Evolutionary conservation across 2,888 invertebrate species (phyloP), one percentile per base, ranked within the genome.

Genomic region (Apamea monoglypha): DNA sequence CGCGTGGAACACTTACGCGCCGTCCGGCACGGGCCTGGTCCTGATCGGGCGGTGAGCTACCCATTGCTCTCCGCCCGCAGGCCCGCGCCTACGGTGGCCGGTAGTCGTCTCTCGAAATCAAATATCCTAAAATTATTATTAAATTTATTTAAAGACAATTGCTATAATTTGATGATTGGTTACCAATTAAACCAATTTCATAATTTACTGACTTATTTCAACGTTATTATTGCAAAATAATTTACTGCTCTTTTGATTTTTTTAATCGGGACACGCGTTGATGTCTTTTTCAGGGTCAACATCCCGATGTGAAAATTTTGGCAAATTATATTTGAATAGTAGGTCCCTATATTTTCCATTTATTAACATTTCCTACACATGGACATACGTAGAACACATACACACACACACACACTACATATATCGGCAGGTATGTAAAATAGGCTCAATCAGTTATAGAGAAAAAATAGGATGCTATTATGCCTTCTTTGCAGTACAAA

Each of bases 221-320:
- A 40, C 0, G 40, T 32, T 6, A 21, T 8, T 2, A 29, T 64
- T 40, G 0, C 16, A 18, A 66, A 53, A 8, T 50, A 3, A 7
- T 21, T 32, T 47, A n/a, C 4, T 18, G 50, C 1, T 29, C 8
- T 4, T 16, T 3, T 14, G 10, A 32, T 56, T 77, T 59, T 40
- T 29, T 18, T 10, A 21, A 14, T 0, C 3, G 5, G 16, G 14
- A 36, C 16, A 80, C 76, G 81, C 81, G 80, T 80, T 81, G 81
- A 81, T 81, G 75, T 80, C 75, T 80, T 80, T 75, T 80, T 18
- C 75, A 81, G 59, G 61, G 40, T 67, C 29, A 74, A 59, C 0
- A 25, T 18, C 44, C 14, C 1, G 32, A 36, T 74, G 10, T 50
- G 12, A 74, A 18, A 50, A 74, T 14, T 32, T 44, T 64, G 2